Evolutionary conservation across 2,888 invertebrate genomes (phyloP).

Genomic region (Cremastinae sp.): DNA sequence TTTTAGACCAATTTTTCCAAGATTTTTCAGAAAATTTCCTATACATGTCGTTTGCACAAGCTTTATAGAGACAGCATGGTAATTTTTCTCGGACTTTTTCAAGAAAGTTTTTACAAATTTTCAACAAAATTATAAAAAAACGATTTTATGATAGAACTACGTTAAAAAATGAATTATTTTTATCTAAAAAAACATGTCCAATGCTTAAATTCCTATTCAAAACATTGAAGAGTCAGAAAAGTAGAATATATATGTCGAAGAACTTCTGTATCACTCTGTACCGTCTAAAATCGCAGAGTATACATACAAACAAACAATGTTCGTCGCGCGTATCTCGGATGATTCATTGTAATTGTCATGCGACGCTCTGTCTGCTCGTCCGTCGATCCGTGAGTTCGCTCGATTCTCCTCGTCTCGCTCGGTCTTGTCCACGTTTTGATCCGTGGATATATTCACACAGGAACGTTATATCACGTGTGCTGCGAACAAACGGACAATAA

Average conservation of each 20-base stretch:
- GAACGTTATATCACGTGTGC: constrained; percentile 37
- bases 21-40: too few relatives aligned
- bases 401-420: constrained; percentile 38
- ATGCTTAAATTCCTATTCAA: background rate
- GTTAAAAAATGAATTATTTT: too few relatives aligned
- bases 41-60: too few relatives aligned
- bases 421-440: constrained; percentile 33
- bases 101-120: too few relatives aligned
- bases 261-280: constrained; percentile 55
- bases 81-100: too few relatives aligned
- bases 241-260: too few relatives aligned
- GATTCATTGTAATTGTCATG: constrained; percentile 76
- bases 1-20: too few relatives aligned
- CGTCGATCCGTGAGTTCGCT: constrained; percentile 63
- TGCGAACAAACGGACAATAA: constrained; percentile 35
- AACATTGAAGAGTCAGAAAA: background rate
- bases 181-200: background rate
- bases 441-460: constrained; percentile 22
- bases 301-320: constrained; percentile 8
- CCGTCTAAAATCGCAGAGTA: constrained; percentile 23
- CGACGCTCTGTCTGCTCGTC: constrained; percentile 60
- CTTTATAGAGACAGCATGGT: too few relatives aligned
- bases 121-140: too few relatives aligned
- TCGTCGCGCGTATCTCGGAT: constrained; percentile 69
- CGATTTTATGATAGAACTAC: too few relatives aligned